Conservation (phyloP, 1,140 invertebrate genomes). For the Leptopilina clavipes region DNA sequence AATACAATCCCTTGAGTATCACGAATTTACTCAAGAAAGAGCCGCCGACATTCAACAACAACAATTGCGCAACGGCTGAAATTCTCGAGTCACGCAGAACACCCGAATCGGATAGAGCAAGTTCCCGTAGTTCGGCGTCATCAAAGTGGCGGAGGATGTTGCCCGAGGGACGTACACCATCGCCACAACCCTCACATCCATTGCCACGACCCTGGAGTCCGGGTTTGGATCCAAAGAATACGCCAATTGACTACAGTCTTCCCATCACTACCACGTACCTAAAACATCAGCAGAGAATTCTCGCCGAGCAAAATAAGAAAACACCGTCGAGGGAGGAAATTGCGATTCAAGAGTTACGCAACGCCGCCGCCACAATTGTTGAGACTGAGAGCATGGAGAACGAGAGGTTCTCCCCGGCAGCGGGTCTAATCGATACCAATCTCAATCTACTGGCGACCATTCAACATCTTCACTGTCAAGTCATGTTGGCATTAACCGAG, state of each 20-base stretch:
- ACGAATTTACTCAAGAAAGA: slow-evolving; percentile 81
- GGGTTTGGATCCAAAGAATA: slow-evolving; percentile 65
- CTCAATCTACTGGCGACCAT: slow-evolving; percentile 72
- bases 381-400: slow-evolving; percentile 51
- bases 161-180: slow-evolving; percentile 69
- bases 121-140: slow-evolving; percentile 66
- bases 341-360: slow-evolving; percentile 39
- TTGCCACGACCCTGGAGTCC: slow-evolving; percentile 67
- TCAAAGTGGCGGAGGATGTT: slow-evolving; percentile 72
- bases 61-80: slow-evolving; percentile 15
- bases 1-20: slow-evolving; percentile 81
- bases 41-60: slow-evolving; percentile 66
- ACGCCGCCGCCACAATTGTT: slow-evolving; percentile 35
- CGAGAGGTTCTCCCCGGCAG: slow-evolving; percentile 64
- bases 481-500: slow-evolving; percentile 72
- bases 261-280: slow-evolving; percentile 91
- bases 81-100: slow-evolving; percentile 63
- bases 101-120: slow-evolving; percentile 68
- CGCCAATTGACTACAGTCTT: slow-evolving; percentile 84
- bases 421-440: slow-evolving; percentile 71
- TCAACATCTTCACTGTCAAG: slow-evolving; percentile 72
- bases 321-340: slow-evolving; percentile 40
- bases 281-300: slow-evolving; percentile 82
- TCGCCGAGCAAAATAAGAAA: slow-evolving; percentile 63
- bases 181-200: slow-evolving; percentile 63